Evolutionary conservation across 2,113 vertebrate genomes (phyloP).

Genomic region (Alligator mississippiensis): DNA sequence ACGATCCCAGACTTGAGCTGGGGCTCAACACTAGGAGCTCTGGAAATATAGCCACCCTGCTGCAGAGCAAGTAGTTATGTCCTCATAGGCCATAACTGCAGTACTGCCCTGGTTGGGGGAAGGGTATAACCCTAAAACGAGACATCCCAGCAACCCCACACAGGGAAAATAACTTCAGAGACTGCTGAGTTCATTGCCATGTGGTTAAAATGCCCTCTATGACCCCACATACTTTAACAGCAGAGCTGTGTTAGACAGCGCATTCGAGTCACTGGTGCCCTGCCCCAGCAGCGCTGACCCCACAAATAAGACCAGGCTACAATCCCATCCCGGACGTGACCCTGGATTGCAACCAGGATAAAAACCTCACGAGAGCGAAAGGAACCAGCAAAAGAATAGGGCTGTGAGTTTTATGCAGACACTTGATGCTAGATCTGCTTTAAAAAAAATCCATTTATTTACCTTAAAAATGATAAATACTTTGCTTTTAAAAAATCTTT

Average conservation of each 20-base stretch:
- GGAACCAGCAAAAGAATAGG: neutral
- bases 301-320: neutral
- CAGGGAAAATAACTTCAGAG: neutral
- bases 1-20: too few relatives aligned
- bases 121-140: too few relatives aligned
- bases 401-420: fast-evolving
- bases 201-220: neutral
- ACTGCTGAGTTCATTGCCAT: neutral
- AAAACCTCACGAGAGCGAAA: neutral
- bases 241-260: neutral
- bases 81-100: too few relatives aligned
- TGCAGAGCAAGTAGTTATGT: too few relatives aligned
- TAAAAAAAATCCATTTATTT: slow-evolving; percentile 79
- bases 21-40: too few relatives aligned
- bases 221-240: neutral
- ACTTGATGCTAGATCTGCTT: neutral
- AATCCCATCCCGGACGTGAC: neutral
- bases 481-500: slow-evolving; percentile 73
- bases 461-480: slow-evolving; percentile 86
- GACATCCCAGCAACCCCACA: too few relatives aligned
- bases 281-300: neutral
- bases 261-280: too few relatives aligned
- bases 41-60: neutral
- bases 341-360: neutral
- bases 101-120: too few relatives aligned